phyloP scores from a whole-genome alignment of 2,888 invertebrate genomes.

The Tenthredo distinguenda region DNA sequence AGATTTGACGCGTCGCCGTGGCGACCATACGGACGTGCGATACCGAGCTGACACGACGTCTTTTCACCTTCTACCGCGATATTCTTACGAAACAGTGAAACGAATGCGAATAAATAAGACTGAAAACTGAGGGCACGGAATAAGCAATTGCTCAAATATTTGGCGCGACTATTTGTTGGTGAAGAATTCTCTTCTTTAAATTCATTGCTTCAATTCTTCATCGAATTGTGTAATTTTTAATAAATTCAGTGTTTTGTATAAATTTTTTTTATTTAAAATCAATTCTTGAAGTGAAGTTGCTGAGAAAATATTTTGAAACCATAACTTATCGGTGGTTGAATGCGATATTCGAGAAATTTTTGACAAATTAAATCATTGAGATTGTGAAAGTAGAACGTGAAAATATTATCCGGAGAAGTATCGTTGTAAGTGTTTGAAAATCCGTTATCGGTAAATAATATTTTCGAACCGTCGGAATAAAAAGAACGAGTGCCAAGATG shows the following conservation, averaged over 20 bases:
- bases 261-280: not conserved
- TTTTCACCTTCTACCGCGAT: constrained; percentile 42
- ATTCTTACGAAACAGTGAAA: constrained; percentile 26
- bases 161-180: not conserved
- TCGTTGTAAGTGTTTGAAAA: not conserved
- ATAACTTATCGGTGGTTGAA: not conserved
- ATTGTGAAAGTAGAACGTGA: constrained; percentile 11
- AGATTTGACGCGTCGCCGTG: constrained; percentile 35
- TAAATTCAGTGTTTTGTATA: not conserved
- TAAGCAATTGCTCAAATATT: constrained; percentile 11
- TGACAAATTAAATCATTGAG: not conserved
- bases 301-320: not conserved
- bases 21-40: constrained; percentile 46
- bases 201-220: not conserved
- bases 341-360: not conserved
- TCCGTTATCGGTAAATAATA: constrained; percentile 4
- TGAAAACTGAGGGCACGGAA: not conserved
- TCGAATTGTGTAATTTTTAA: not conserved
- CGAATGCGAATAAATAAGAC: constrained; percentile 13
- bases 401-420: not conserved
- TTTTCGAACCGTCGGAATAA: not conserved
- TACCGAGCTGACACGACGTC: constrained; percentile 47
- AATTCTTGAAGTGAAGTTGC: not conserved
- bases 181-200: not conserved
- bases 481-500: constrained; percentile 56